Percentiles rank a stretch among this genome's conserved stretches.
phyloP scores from a whole-genome alignment of 2,888 invertebrate species.

The Chymomyza procnemis region DNA sequence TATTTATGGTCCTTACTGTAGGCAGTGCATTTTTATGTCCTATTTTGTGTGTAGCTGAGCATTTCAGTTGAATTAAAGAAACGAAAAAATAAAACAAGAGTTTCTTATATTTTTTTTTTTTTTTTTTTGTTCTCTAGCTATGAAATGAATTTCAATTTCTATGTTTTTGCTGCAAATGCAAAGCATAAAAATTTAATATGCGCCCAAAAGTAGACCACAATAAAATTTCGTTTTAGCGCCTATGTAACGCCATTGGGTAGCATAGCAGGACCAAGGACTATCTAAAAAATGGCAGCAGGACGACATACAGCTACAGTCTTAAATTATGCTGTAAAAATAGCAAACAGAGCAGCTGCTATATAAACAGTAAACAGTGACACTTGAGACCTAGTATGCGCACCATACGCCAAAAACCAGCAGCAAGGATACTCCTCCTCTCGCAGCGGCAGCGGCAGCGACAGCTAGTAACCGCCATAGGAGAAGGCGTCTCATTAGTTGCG shows the following conservation, averaged over 20 bases:
- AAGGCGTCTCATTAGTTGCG: neutral
- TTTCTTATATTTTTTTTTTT: too few relatives aligned
- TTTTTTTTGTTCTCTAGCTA: too few relatives aligned
- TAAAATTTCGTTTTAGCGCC: slow-evolving; percentile 36
- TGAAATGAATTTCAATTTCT: neutral
- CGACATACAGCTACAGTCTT: neutral
- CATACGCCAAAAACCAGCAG: neutral
- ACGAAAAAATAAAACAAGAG: too few relatives aligned
- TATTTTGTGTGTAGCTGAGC: too few relatives aligned
- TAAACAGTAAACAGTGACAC: neutral
- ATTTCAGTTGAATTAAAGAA: too few relatives aligned
- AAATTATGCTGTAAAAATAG: slow-evolving; percentile 5
- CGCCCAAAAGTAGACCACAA: slow-evolving; percentile 54
- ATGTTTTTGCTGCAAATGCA: neutral
- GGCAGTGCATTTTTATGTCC: too few relatives aligned
- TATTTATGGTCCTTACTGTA: too few relatives aligned
- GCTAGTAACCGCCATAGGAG: neutral
- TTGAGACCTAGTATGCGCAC: neutral
- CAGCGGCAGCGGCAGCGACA: too few relatives aligned
- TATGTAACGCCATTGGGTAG: neutral
- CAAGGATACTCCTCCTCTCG: neutral
- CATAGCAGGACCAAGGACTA: neutral
- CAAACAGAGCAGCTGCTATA: neutral
- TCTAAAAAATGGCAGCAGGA: neutral
- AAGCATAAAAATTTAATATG: slow-evolving; percentile 47